Conservation (phyloP, 2,113 vertebrate genomes). For the Datnioides undecimradiatus region DNA sequence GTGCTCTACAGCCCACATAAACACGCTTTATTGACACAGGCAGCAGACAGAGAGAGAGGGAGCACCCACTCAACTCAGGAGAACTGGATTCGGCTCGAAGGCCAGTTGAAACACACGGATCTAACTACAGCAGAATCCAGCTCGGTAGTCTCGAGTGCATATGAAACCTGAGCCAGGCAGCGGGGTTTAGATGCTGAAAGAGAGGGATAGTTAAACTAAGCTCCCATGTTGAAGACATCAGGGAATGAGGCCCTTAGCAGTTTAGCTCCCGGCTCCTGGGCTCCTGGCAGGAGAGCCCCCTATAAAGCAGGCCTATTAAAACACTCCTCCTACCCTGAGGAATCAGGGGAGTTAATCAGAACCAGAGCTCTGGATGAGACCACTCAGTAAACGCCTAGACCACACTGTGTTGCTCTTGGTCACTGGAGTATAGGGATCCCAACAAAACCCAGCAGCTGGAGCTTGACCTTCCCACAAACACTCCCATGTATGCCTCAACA, state of each 20-base stretch:
- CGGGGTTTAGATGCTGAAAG: slow-evolving; percentile 44
- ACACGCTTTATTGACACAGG: slow-evolving; percentile 64
- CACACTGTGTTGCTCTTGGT: slow-evolving; percentile 35
- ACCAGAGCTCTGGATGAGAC: slow-evolving; percentile 70
- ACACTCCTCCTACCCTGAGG: slow-evolving; percentile 61
- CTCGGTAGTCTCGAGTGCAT: slow-evolving; percentile 19
- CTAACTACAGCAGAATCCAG: slow-evolving; percentile 8
- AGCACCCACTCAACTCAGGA: slow-evolving; percentile 1
- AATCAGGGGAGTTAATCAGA: slow-evolving; percentile 72
- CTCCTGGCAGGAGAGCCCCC: slow-evolving; percentile 69
- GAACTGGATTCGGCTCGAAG: slow-evolving; percentile 18
- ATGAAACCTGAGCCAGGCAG: slow-evolving; percentile 52
- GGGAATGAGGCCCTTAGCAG: slow-evolving; percentile 54
- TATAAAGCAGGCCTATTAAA: slow-evolving; percentile 75
- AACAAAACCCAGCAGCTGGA: slow-evolving; percentile 24
- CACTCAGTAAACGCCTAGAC: slow-evolving; percentile 55
- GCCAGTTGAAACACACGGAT: background rate
- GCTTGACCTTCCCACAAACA: slow-evolving; percentile 41
- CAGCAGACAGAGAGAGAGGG: slow-evolving; percentile 33
- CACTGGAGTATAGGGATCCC: slow-evolving; percentile 43
- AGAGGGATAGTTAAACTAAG: slow-evolving; percentile 46
- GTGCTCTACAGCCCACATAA: slow-evolving; percentile 35
- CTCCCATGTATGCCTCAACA: slow-evolving; percentile 1
- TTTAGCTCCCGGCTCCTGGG: slow-evolving; percentile 64
- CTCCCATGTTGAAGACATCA: slow-evolving; percentile 73